Evolutionary conservation across 2,797 vertebrate species (phyloP), one percentile per base, ranked within the genome.

Genomic region (Oophaga sylvatica): DNA sequence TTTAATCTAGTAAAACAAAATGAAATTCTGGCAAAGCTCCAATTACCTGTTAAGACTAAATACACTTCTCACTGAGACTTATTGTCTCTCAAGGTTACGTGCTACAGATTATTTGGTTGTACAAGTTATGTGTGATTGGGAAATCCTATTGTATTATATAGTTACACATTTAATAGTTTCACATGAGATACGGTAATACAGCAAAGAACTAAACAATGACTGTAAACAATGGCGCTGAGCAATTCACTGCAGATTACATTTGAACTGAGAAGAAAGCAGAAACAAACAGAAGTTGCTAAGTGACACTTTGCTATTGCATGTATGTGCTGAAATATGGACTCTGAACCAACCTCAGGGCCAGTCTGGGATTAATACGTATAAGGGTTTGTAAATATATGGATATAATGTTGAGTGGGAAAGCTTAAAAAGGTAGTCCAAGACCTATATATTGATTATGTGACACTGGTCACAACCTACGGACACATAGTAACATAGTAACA

Each of bases 201-300:
- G 35, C 19, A 73, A 53, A 75, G 41, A 48, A 75, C 71, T 75
- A n/a, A 48, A 75, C 71, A 75, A 73, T 73, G 70, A 22, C 41
- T 75, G 71, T 12, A n/a, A 48, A 75, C 71, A 75, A 75, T 48
- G 41, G 20, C 5, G 12, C 71, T n/a, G 7, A 53, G 71, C 3
- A n/a, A 48, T 48, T 75, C 71, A 53, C 17, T 73, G 19, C 17
- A 73, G 17, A 73, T 45, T 73, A 45, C 35, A 73, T 45, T n/a
- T 41, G 71, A 75, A 75, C 71, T 48, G 20, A 75, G 71, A 48
- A n/a, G 19, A 53, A 20, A 13, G 20, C 20, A 13, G 5, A 48
- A 75, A 75, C 41, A 75, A 75, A 75, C 71, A 75, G 41, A 53
- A 53, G 71, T 75, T 75, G 71, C 71, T 75, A 22, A 75, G 71